phyloP scores from a whole-genome alignment of 2,888 invertebrate species.

The Andricus quercusramuli region DNA sequence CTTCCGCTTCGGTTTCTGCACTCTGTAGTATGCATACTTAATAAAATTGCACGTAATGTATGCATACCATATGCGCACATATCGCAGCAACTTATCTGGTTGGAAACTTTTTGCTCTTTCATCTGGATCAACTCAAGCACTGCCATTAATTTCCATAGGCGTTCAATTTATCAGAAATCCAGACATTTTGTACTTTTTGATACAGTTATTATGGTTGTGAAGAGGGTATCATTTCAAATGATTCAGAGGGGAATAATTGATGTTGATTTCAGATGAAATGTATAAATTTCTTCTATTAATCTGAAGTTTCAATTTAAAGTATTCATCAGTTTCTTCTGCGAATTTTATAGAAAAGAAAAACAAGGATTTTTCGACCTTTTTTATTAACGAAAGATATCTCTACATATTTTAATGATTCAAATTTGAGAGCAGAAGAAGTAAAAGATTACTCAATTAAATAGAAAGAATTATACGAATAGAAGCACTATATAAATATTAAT shows the following conservation, averaged over 20 bases:
- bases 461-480: too few species aligned
- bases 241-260: background rate
- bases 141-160: conserved; percentile 24
- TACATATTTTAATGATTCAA: too few species aligned
- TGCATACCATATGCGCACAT: conserved; percentile 29
- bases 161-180: conserved; percentile 22
- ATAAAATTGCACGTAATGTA: conserved; percentile 23
- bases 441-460: too few species aligned
- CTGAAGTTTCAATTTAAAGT: background rate
- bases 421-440: too few species aligned
- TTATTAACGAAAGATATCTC: too few species aligned
- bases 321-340: background rate
- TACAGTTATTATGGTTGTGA: conserved; percentile 24
- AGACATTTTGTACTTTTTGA: conserved; percentile 12
- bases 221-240: conserved; percentile 11
- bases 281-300: background rate
- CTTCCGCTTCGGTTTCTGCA: conserved; percentile 21
- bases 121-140: conserved; percentile 19
- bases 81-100: conserved; percentile 26
- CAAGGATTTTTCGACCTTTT: too few species aligned
- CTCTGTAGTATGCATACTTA: conserved; percentile 6
- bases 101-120: conserved; percentile 24
- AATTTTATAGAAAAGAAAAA: background rate
- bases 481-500: too few species aligned
- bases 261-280: background rate